A percentile compares a stretch with the other conserved stretches of the same genome.
These are phyloP conservation scores for Vulpes lagopus DNA, from an alignment of 2,113 vertebrate species.

Conservation along the genomic window DNA sequence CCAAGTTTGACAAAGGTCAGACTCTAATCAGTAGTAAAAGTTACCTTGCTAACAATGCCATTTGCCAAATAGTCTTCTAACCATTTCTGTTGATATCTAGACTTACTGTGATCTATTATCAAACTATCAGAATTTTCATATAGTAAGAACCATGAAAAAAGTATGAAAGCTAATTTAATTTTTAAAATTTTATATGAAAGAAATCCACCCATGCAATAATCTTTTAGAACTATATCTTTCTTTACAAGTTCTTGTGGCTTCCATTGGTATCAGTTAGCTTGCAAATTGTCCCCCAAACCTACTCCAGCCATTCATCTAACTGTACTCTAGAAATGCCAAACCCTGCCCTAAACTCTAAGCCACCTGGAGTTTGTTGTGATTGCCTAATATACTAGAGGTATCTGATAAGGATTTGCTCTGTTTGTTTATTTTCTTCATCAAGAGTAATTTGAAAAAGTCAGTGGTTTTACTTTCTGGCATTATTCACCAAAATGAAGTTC, in stretches of 20 bases:
- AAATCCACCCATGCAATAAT: not conserved
- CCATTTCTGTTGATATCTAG: not conserved
- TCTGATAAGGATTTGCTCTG: not conserved
- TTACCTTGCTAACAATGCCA: not conserved
- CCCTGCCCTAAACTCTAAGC: not conserved
- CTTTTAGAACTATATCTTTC: not conserved
- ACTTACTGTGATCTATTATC: not conserved
- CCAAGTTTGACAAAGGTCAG: not conserved
- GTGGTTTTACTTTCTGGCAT: not conserved
- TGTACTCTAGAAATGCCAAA: not conserved
- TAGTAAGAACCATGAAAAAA: not conserved
- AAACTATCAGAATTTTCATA: not conserved
- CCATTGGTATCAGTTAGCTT: not conserved
- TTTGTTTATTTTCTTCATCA: not conserved
- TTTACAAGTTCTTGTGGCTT: not conserved
- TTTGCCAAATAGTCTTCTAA: not conserved
- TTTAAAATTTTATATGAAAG: not conserved
- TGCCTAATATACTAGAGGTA: not conserved
- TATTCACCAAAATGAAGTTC: slow-evolving; percentile 13
- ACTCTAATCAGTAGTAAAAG: not conserved
- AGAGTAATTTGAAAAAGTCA: slow-evolving; percentile 12
- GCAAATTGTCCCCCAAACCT: not conserved
- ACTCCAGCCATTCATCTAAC: not conserved
- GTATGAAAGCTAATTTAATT: not conserved
- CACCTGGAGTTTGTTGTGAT: not conserved